These are phyloP conservation scores for Drosophila melanica DNA, from an alignment of 1,140 invertebrate species.

Conservation along the genomic window DNA sequence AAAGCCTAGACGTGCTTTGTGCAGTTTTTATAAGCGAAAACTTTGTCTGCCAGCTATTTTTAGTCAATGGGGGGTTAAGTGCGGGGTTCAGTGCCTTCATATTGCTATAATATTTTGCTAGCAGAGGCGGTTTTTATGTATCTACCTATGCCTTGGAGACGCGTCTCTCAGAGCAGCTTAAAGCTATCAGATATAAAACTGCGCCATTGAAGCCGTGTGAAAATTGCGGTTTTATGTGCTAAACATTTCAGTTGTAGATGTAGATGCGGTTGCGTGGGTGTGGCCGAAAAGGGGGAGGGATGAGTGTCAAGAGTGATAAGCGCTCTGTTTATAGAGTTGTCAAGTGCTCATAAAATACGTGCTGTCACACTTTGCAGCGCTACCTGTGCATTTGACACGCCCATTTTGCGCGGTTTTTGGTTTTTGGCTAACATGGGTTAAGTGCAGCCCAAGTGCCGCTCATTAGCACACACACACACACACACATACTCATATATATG, in stretches of 20 bases:
- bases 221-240: slow-evolving; percentile 53
- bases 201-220: slow-evolving; percentile 74
- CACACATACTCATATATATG: slow-evolving; percentile 14
- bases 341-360: slow-evolving; percentile 69
- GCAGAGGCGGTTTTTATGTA: slow-evolving; percentile 36
- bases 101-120: slow-evolving; percentile 50
- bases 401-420: slow-evolving; percentile 45
- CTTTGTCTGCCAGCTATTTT: slow-evolving; percentile 54
- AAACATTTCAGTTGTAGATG: slow-evolving; percentile 5
- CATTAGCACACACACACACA: slow-evolving; percentile 65
- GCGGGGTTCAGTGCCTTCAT: slow-evolving; percentile 52
- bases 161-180: slow-evolving; percentile 44
- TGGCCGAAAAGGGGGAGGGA: neutral
- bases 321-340: slow-evolving; percentile 72
- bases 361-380: slow-evolving; percentile 29
- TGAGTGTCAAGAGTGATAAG: slow-evolving; percentile 54
- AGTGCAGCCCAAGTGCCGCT: slow-evolving; percentile 59
- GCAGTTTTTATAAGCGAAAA: slow-evolving; percentile 54
- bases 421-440: slow-evolving; percentile 66
- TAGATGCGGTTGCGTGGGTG: neutral
- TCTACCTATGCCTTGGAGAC: slow-evolving; percentile 16
- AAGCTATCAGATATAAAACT: slow-evolving; percentile 69
- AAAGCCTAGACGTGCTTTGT: slow-evolving; percentile 31
- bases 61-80: neutral
- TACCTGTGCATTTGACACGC: slow-evolving; percentile 62